Percentiles rank a stretch among this genome's conserved stretches.
Evolutionary conservation across 2,113 vertebrate species (phyloP).

Genomic region (Orcinus orca): DNA sequence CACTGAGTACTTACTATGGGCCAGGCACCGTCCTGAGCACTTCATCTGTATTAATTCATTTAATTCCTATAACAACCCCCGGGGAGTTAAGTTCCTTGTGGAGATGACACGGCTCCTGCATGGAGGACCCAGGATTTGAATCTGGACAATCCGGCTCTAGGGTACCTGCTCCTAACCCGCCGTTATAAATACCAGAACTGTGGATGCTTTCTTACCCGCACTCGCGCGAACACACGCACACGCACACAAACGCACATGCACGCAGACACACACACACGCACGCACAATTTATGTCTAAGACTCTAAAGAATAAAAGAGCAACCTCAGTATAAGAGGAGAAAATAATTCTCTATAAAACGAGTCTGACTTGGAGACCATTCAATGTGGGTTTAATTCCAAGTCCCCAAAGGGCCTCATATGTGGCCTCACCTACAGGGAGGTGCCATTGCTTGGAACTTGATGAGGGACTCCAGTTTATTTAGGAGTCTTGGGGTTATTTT

Average conservation of each 20-base stretch:
- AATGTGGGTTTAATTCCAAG: background rate
- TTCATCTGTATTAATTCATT: background rate
- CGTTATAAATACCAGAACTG: background rate
- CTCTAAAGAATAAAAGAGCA: background rate
- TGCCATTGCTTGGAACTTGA: background rate
- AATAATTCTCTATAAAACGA: background rate
- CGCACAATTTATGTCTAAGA: background rate
- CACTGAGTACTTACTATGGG: background rate
- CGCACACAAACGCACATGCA: too few species aligned
- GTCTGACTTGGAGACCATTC: background rate
- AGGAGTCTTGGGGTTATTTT: constrained; percentile 38
- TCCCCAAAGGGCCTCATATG: background rate
- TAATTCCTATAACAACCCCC: background rate
- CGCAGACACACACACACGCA: background rate
- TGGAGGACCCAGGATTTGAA: background rate
- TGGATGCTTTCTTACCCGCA: background rate
- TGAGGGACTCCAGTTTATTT: background rate
- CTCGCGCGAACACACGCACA: background rate
- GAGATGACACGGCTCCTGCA: background rate
- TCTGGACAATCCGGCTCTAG: background rate
- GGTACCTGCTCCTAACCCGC: rapidly evolving
- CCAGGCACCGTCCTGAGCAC: background rate
- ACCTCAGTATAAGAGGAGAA: background rate
- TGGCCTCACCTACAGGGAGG: background rate
- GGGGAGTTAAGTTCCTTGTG: background rate